Percentiles rank a stretch among this genome's conserved stretches.
These are phyloP conservation scores for Ceyx melanurus DNA, from an alignment of 2,113 vertebrate genomes.

Conservation along the genomic window DNA sequence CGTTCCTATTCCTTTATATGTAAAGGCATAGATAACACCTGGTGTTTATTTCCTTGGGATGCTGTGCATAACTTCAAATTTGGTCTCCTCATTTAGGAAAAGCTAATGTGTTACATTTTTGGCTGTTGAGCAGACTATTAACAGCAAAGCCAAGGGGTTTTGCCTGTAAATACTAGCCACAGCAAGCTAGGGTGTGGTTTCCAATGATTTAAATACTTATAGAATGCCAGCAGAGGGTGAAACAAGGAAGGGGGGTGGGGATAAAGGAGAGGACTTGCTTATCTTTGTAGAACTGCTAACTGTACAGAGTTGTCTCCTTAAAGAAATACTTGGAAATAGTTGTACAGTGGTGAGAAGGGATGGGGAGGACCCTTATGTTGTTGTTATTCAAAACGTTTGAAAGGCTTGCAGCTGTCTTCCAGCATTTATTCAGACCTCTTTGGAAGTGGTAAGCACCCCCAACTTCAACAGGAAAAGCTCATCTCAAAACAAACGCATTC, in stretches of 20 bases:
- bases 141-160: neutral
- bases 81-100: constrained; percentile 18
- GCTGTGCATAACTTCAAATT: neutral
- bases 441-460: neutral
- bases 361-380: neutral
- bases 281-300: neutral
- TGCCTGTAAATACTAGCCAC: constrained; percentile 6
- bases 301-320: neutral
- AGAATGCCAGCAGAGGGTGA: neutral
- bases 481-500: neutral
- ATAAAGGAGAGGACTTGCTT: neutral
- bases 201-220: constrained; percentile 9
- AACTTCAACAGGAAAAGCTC: neutral
- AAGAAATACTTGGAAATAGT: neutral
- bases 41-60: neutral
- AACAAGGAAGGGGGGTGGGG: neutral
- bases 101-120: constrained; percentile 13
- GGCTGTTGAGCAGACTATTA: neutral
- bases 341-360: neutral
- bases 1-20: neutral
- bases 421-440: neutral
- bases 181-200: constrained; percentile 16
- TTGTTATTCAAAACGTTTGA: neutral
- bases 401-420: neutral
- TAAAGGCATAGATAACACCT: neutral